Conservation (phyloP, 2,797 vertebrate genomes). For the Austrolebias charrua region DNA sequence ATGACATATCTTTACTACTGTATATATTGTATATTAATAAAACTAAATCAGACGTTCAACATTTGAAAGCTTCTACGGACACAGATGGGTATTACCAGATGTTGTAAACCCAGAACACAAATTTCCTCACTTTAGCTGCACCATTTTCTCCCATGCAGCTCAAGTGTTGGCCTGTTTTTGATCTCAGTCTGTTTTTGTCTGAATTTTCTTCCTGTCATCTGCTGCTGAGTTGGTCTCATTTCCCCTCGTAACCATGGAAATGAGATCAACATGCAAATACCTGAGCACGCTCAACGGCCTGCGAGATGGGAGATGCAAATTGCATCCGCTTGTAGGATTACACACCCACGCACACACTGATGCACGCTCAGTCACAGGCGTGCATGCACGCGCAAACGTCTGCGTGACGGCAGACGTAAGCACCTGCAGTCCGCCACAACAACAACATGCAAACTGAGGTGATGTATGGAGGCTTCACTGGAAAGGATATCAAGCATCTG, state of each 20-base stretch:
- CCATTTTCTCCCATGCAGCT: constrained; percentile 31
- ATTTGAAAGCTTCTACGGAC: no score
- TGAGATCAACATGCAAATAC: constrained; percentile 76
- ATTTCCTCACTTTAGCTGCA: constrained; percentile 5
- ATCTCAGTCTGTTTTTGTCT: constrained; percentile 43
- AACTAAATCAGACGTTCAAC: no score
- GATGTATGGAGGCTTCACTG: background rate
- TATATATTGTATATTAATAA: no score
- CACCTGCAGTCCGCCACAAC: constrained; percentile 14
- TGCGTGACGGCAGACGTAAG: constrained; percentile 16
- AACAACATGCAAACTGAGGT: background rate
- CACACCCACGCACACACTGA: constrained; percentile 45
- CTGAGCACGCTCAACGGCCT: constrained; percentile 52
- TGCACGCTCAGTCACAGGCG: constrained; percentile 21
- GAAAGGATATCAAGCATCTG: background rate
- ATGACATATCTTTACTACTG: no score
- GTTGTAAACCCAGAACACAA: background rate
- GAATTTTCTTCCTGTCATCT: constrained; percentile 46
- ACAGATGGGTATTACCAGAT: background rate
- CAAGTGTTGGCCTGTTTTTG: constrained; percentile 18
- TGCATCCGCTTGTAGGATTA: constrained; percentile 47
- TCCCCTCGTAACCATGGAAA: constrained; percentile 67
- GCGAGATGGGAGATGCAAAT: constrained; percentile 69
- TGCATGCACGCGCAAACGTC: constrained; percentile 14
- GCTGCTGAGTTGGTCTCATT: constrained; percentile 46